These are phyloP conservation scores for Chionodraco myersi DNA, from an alignment of 2,113 vertebrate genomes.

Conservation along the genomic window DNA sequence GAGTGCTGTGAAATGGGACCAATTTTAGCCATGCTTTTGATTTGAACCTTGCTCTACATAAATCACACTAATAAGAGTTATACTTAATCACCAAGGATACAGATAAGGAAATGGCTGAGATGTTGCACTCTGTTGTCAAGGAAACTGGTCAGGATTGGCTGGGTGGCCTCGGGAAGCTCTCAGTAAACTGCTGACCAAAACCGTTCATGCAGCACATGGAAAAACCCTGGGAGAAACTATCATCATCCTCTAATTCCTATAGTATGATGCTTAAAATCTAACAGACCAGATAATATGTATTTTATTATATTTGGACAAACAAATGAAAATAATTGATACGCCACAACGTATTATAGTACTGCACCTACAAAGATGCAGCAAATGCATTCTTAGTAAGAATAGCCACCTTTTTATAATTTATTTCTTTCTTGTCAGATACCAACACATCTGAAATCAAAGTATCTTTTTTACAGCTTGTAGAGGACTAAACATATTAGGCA, in stretches of 20 bases:
- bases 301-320: background rate
- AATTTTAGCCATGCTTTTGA: conserved; percentile 2
- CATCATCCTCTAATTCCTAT: background rate
- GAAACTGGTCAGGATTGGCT: conserved; percentile 57
- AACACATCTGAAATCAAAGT: background rate
- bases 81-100: conserved; percentile 61
- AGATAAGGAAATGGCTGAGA: conserved; percentile 54
- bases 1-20: conserved; percentile 12
- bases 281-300: background rate
- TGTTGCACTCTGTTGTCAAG: conserved; percentile 76
- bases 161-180: conserved; percentile 38
- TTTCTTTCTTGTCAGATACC: background rate
- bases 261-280: background rate
- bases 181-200: conserved; percentile 36
- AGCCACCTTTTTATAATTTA: background rate
- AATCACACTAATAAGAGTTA: conserved; percentile 58
- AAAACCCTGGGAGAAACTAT: conserved; percentile 7
- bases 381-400: background rate
- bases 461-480: no score
- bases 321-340: background rate
- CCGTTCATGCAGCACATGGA: background rate
- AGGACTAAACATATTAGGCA: background rate
- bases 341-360: background rate
- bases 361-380: background rate
- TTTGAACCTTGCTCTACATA: conserved; percentile 39